These are phyloP conservation scores for Fopius arisanus DNA, from an alignment of 1,140 invertebrate species.

Conservation along the genomic window DNA sequence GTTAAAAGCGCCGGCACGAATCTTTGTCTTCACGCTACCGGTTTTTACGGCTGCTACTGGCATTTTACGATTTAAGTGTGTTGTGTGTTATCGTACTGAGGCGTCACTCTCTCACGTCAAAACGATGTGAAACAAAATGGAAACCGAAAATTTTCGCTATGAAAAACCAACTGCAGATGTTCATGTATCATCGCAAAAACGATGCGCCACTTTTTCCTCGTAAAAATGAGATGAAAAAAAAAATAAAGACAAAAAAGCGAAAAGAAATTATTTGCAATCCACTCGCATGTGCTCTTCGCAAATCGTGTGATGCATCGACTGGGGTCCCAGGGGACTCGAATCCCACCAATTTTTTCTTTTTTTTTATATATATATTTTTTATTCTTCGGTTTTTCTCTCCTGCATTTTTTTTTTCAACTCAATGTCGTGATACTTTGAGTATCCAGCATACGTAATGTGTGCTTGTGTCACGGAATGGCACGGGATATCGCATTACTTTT, in stretches of 20 bases:
- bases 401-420: neutral
- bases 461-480: conserved; percentile 10
- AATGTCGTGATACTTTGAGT: conserved; percentile 5
- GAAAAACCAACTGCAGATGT: neutral
- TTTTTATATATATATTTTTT: too few species aligned
- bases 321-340: too few species aligned
- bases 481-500: conserved; percentile 10
- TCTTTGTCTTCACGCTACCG: conserved; percentile 14
- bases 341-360: too few species aligned
- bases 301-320: too few species aligned
- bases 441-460: conserved; percentile 3
- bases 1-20: conserved; percentile 2
- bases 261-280: too few species aligned
- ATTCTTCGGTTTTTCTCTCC: too few species aligned
- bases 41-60: neutral
- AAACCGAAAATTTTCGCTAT: neutral
- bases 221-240: too few species aligned
- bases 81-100: neutral
- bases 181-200: neutral
- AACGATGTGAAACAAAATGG: neutral
- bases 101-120: neutral
- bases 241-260: too few species aligned
- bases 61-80: neutral
- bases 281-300: too few species aligned
- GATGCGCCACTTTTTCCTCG: too few species aligned